Percentiles rank a stretch among this genome's conserved stretches.
These are phyloP conservation scores for Parthenolecanium corni DNA, from an alignment of 2,888 invertebrate species.

Conservation along the genomic window DNA sequence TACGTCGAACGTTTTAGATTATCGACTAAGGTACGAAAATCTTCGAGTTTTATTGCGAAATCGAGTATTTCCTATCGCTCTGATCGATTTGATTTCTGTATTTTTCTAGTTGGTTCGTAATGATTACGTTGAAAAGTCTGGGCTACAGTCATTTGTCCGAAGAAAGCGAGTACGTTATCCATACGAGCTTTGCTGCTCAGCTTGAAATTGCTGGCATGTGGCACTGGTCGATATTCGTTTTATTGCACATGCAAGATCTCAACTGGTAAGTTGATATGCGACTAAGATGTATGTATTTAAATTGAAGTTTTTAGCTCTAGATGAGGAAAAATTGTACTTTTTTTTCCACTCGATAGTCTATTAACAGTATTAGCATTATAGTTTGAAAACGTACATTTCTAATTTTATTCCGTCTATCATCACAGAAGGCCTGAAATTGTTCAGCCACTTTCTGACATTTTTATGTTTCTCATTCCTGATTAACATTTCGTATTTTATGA, in stretches of 20 bases:
- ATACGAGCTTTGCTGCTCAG: conserved; percentile 65
- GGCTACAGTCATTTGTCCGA: conserved; percentile 53
- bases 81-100: neutral
- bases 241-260: conserved; percentile 53
- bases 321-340: too few relatives aligned
- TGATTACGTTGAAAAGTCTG: conserved; percentile 53
- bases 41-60: neutral
- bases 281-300: too few relatives aligned
- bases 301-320: too few relatives aligned
- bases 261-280: conserved; percentile 35
- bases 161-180: conserved; percentile 48
- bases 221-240: conserved; percentile 76
- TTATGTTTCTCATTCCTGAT: too few relatives aligned
- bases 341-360: too few relatives aligned
- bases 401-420: too few relatives aligned
- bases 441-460: too few relatives aligned
- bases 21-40: conserved; percentile 53
- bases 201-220: conserved; percentile 70
- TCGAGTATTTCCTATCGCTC: neutral
- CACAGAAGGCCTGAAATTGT: too few relatives aligned
- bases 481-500: too few relatives aligned
- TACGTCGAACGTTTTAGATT: conserved; percentile 70
- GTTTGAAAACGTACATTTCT: too few relatives aligned
- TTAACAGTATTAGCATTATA: too few relatives aligned
- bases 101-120: conserved; percentile 56